Evolutionary conservation across 1,140 invertebrate species (phyloP).

Genomic region (Drosophila mayri): DNA sequence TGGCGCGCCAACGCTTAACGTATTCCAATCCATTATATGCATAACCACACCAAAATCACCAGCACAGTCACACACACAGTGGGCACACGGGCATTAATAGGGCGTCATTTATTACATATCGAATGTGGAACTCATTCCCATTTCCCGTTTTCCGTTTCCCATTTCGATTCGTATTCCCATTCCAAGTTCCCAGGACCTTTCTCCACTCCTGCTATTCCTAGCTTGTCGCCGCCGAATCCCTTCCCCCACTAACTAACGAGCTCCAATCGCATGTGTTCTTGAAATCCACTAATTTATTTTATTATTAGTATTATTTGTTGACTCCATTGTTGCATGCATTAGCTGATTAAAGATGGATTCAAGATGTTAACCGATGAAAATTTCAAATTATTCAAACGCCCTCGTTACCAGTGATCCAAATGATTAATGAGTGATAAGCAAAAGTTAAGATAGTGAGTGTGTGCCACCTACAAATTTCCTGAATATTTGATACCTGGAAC

Average conservation of each 20-base stretch:
- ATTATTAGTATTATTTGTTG: constrained; percentile 45
- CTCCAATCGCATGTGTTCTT: constrained; percentile 41
- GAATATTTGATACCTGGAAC: constrained; percentile 8
- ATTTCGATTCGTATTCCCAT: constrained; percentile 13
- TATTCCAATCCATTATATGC: constrained; percentile 70
- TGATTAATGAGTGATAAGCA: constrained; percentile 16
- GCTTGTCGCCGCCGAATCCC: constrained; percentile 8
- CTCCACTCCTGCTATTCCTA: not conserved
- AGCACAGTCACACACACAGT: constrained; percentile 16
- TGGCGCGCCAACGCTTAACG: constrained; percentile 35
- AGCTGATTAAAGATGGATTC: constrained; percentile 44
- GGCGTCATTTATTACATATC: constrained; percentile 65
- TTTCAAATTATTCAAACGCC: constrained; percentile 15
- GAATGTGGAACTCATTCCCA: constrained; percentile 50
- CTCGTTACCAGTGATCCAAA: constrained; percentile 16
- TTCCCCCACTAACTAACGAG: constrained; percentile 40
- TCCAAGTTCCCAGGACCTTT: not conserved
- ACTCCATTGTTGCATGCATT: constrained; percentile 37
- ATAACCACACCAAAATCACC: constrained; percentile 52
- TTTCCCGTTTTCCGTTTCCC: constrained; percentile 8
- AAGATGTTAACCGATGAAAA: constrained; percentile 28
- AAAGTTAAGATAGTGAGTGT: constrained; percentile 6
- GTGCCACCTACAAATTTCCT: not conserved
- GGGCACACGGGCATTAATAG: constrained; percentile 46
- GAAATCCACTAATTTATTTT: constrained; percentile 53